Base-by-base conservation (phyloP, 1,140 invertebrate species). In the Drosophila nigromelanica region DNA sequence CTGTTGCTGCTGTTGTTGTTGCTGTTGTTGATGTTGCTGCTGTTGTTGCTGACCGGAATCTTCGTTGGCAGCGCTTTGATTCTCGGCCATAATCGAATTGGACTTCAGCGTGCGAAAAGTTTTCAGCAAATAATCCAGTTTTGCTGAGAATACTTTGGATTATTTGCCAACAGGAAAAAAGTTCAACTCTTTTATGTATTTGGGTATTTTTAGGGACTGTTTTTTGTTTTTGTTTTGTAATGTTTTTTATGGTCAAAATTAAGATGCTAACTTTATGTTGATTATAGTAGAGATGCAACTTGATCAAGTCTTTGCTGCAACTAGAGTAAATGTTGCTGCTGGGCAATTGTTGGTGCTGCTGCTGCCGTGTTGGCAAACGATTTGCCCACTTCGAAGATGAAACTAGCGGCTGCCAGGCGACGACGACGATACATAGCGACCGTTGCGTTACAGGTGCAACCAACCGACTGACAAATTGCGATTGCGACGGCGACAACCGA, bases 51-150 rank as follows among this genome's bases (percentile, higher is more conserved):
- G 90, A 80, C 87, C 87, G 73, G 90, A 91, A 89, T 91, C 90
- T 85, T 91, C 90, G 75, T 86, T 91, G 72, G 83, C 90, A 63
- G 90, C 90, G 64, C 81, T 91, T 90, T 91, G 90, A 90, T 91
- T 91, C 90, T 91, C 90, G 87, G 90, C 90, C 90, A 91, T 91
- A 91, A 91, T 91, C 90, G 90, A 82, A 83, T 80, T 89, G 64
- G 80, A 90, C 89, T 91, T 91, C 69, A 91, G 82, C 71, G 90
- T 91, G 40, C 90, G 90, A 59, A 91, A 91, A 81, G 90, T 91
- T 70, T 91, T 91, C 67, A 91, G 83, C 90, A 91, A 83, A 91
- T 91, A 91, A 91, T 91, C 90, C 90, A 91, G 90, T 76, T 72
- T 91, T 78, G 86, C 78, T 76, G 63, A 61, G 68, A 74, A 73